phyloP scores from a whole-genome alignment of 1,140 invertebrate genomes.

The Thaumatotibia leucotreta region DNA sequence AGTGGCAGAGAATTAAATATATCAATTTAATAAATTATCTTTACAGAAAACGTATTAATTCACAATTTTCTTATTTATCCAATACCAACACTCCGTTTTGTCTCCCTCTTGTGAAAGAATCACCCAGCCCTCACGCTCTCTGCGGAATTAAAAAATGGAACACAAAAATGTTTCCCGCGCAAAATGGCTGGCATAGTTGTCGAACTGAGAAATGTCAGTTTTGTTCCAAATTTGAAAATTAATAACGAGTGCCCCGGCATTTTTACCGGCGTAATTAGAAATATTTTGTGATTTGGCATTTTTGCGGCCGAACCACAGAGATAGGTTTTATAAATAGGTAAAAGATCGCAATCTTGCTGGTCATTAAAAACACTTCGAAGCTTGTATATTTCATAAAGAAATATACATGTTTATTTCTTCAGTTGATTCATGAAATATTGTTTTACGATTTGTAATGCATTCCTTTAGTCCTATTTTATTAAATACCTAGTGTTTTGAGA shows the following conservation, averaged over 20 bases:
- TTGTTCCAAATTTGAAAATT: conserved; percentile 73
- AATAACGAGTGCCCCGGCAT: conserved; percentile 51
- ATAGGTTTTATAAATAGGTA: conserved; percentile 7
- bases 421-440: too few relatives aligned
- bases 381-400: not conserved
- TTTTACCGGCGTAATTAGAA: conserved; percentile 67
- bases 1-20: too few relatives aligned
- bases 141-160: conserved; percentile 29
- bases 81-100: conserved; percentile 3
- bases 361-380: conserved; percentile 6
- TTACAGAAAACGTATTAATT: not conserved
- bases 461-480: too few relatives aligned
- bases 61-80: not conserved
- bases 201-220: conserved; percentile 62
- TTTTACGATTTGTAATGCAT: too few relatives aligned
- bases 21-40: not conserved
- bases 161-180: conserved; percentile 40
- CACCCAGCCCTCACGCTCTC: conserved; percentile 23
- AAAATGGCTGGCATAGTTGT: conserved; percentile 56
- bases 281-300: conserved; percentile 54
- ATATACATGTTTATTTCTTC: not conserved
- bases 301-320: conserved; percentile 17
- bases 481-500: too few relatives aligned
- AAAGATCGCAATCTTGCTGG: not conserved
- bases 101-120: conserved; percentile 22